Evolutionary conservation across 2,113 vertebrate genomes (phyloP).

Genomic region (Otis tarda): DNA sequence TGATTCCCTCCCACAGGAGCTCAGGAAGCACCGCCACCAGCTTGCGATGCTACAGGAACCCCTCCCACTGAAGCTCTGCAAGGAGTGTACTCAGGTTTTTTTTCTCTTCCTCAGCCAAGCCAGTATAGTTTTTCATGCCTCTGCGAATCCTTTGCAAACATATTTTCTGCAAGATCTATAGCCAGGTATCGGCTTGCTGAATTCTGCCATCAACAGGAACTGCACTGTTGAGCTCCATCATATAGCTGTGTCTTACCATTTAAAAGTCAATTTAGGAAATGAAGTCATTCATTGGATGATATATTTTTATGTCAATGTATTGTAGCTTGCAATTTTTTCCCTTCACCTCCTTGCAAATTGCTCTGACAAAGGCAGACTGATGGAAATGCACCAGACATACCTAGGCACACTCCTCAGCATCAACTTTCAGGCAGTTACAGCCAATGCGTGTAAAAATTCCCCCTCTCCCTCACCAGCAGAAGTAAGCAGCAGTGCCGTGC

Average conservation of each 20-base stretch:
- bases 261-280: background rate
- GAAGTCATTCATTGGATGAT: background rate
- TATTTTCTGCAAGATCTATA: background rate
- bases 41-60: background rate
- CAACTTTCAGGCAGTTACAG: background rate
- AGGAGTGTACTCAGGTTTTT: background rate
- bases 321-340: background rate
- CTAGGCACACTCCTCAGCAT: background rate
- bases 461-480: background rate
- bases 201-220: background rate
- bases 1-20: conserved; percentile 7
- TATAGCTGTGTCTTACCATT: background rate
- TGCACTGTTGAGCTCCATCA: background rate
- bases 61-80: background rate
- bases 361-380: background rate
- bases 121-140: background rate
- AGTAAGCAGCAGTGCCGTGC: rapidly evolving
- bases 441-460: background rate
- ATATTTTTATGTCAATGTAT: background rate
- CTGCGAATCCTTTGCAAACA: background rate
- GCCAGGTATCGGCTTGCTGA: background rate
- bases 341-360: background rate
- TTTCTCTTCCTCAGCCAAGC: background rate
- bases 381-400: background rate
- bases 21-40: background rate